phyloP scores from a whole-genome alignment of 2,888 invertebrate genomes.

The Proisotoma minuta region DNA sequence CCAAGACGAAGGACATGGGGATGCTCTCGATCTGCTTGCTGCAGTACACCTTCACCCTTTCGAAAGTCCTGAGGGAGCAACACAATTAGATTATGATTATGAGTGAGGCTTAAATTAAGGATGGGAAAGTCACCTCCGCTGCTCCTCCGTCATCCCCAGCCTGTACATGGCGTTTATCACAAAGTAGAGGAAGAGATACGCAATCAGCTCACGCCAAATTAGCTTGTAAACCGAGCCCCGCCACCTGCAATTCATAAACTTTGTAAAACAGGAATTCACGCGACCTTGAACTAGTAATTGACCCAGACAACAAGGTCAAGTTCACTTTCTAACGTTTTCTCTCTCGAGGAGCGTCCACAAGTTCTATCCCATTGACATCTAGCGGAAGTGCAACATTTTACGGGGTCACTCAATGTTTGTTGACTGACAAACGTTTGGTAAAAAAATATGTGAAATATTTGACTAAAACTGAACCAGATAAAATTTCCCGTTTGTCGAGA shows the following conservation, averaged over 20 bases:
- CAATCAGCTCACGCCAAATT: constrained; percentile 85
- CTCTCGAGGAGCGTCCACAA: too few species aligned
- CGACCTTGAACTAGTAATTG: too few species aligned
- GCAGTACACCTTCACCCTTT: constrained; percentile 78
- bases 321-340: not conserved
- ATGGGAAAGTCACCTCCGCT: constrained; percentile 66
- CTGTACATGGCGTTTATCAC: constrained; percentile 82
- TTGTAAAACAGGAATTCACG: too few species aligned
- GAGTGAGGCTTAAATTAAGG: not conserved
- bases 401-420: too few species aligned
- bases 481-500: too few species aligned
- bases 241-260: constrained; percentile 84
- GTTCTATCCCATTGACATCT: too few species aligned
- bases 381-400: too few species aligned
- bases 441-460: too few species aligned
- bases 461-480: too few species aligned
- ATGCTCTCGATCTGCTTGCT: constrained; percentile 82
- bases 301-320: not conserved
- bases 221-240: constrained; percentile 92
- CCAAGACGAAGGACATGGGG: constrained; percentile 91
- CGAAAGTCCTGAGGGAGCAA: constrained; percentile 76
- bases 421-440: too few species aligned
- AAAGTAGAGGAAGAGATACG: constrained; percentile 80
- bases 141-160: constrained; percentile 70
- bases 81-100: not conserved